A percentile compares a stretch with the other conserved stretches of the same genome.
Evolutionary conservation across 1,140 invertebrate species (phyloP).

Genomic region (Zaprionus tsacasi): DNA sequence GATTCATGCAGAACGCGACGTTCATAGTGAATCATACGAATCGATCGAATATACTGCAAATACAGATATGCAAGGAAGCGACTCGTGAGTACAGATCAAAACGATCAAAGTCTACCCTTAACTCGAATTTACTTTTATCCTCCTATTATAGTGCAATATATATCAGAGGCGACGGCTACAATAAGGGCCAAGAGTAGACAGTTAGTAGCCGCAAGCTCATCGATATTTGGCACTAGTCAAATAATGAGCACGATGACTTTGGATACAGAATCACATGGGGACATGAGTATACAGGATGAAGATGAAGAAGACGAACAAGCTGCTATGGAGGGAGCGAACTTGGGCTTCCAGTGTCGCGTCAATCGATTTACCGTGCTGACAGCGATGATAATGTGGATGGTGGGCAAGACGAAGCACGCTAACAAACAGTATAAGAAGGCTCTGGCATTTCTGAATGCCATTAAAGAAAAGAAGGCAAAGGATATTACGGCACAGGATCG

Average conservation of each 20-base stretch:
- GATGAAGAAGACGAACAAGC: neutral
- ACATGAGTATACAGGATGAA: neutral
- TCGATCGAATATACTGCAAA: constrained; percentile 88
- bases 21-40: constrained; percentile 87
- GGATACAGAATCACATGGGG: neutral
- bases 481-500: constrained; percentile 59
- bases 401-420: constrained; percentile 51
- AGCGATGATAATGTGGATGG: constrained; percentile 83
- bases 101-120: too few species aligned
- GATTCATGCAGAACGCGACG: constrained; percentile 87
- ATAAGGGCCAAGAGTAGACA: constrained; percentile 32
- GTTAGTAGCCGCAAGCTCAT: neutral
- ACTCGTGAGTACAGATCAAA: constrained; percentile 50
- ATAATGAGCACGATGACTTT: neutral
- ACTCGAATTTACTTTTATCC: neutral
- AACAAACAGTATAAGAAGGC: constrained; percentile 67
- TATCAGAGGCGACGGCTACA: constrained; percentile 59
- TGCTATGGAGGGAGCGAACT: constrained; percentile 36
- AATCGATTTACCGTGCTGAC: constrained; percentile 75
- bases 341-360: constrained; percentile 65
- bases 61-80: constrained; percentile 78
- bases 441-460: constrained; percentile 64
- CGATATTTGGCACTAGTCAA: constrained; percentile 10
- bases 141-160: constrained; percentile 52
- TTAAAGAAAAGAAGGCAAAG: constrained; percentile 67